Evolutionary conservation across 2,888 invertebrate species (phyloP).

Genomic region (Chaetoderma sp.): DNA sequence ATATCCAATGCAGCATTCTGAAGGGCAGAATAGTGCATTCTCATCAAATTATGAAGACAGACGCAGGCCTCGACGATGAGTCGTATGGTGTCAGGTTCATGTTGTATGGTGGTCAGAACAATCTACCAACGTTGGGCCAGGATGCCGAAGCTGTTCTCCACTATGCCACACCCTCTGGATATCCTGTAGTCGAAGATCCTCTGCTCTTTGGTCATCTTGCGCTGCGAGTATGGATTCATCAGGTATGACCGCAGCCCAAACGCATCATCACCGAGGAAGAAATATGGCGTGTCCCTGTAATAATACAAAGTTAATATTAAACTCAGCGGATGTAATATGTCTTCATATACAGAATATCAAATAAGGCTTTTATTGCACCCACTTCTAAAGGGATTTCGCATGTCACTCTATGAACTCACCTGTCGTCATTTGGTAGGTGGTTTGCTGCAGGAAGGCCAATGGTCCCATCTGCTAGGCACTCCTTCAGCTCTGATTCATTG

Average conservation of each 20-base stretch:
- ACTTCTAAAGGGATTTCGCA: too few relatives aligned
- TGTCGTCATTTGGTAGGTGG: slow-evolving; percentile 17
- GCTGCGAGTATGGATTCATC: slow-evolving; percentile 40
- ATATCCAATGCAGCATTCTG: slow-evolving; percentile 30
- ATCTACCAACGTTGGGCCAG: slow-evolving; percentile 33
- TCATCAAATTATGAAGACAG: slow-evolving; percentile 38
- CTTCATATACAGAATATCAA: too few relatives aligned
- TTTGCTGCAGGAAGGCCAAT: slow-evolving; percentile 17
- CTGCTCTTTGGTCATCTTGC: slow-evolving; percentile 34
- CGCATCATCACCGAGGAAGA: slow-evolving; percentile 42
- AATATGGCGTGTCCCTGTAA: slow-evolving; percentile 35
- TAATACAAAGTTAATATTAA: too few relatives aligned
- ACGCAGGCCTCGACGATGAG: slow-evolving; percentile 28
- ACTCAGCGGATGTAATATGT: too few relatives aligned
- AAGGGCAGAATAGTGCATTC: slow-evolving; percentile 29
- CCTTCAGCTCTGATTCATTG: slow-evolving; percentile 31
- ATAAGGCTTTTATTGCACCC: too few relatives aligned
- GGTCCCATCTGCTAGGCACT: slow-evolving; percentile 20
- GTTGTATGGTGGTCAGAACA: slow-evolving; percentile 31
- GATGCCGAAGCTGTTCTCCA: slow-evolving; percentile 45
- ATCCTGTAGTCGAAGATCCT: slow-evolving; percentile 43
- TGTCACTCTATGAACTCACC: too few relatives aligned
- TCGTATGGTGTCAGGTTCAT: slow-evolving; percentile 20
- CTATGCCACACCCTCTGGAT: slow-evolving; percentile 37
- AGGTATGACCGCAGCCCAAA: slow-evolving; percentile 39